A percentile compares a stretch with the other conserved stretches of the same genome.
Conservation (phyloP, 2,888 invertebrate species). For the Mystacides longicornis region DNA sequence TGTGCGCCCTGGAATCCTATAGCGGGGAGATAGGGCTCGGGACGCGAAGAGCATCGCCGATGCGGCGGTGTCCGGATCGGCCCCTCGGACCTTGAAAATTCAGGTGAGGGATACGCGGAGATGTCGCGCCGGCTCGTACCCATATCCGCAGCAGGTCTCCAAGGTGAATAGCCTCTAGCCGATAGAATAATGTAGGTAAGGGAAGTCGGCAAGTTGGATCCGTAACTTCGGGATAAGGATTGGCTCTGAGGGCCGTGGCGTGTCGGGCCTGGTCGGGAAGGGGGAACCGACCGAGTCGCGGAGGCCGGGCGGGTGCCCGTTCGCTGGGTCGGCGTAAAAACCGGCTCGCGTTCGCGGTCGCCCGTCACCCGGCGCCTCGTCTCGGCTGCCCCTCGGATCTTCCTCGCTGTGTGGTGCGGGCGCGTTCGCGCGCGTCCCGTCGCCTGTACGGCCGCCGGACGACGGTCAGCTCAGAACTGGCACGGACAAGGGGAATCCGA, state of each 20-base stretch:
- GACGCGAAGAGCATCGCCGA: conserved; percentile 41
- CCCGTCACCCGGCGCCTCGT: conserved; percentile 35
- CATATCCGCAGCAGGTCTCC: conserved; percentile 72
- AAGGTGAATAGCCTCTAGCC: conserved; percentile 63
- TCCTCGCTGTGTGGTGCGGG: conserved; percentile 30
- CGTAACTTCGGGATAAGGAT: conserved; percentile 63
- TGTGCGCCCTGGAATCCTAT: conserved; percentile 41
- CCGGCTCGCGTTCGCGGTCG: no score
- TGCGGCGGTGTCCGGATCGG: conserved; percentile 41
- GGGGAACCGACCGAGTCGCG: conserved; percentile 26
- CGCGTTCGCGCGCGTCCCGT: conserved; percentile 23
- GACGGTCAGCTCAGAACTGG: conserved; percentile 54
- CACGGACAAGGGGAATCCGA: conserved; percentile 58
- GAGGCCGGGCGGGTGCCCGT: conserved; percentile 23
- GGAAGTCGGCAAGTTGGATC: conserved; percentile 62
- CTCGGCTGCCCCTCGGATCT: conserved; percentile 36
- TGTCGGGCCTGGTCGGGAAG: conserved; percentile 47
- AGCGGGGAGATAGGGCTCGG: conserved; percentile 47
- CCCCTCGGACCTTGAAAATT: conserved; percentile 38
- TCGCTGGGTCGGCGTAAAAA: no score
- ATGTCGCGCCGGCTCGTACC: conserved; percentile 45
- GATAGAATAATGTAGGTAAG: conserved; percentile 61
- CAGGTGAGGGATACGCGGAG: conserved; percentile 32
- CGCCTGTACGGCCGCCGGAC: conserved; percentile 41
- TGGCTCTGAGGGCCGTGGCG: conserved; percentile 63